Percentiles rank a stretch among this genome's conserved stretches.
These are phyloP conservation scores for Drosophila atroscutellata DNA, from an alignment of 2,888 invertebrate genomes.

Conservation along the genomic window DNA sequence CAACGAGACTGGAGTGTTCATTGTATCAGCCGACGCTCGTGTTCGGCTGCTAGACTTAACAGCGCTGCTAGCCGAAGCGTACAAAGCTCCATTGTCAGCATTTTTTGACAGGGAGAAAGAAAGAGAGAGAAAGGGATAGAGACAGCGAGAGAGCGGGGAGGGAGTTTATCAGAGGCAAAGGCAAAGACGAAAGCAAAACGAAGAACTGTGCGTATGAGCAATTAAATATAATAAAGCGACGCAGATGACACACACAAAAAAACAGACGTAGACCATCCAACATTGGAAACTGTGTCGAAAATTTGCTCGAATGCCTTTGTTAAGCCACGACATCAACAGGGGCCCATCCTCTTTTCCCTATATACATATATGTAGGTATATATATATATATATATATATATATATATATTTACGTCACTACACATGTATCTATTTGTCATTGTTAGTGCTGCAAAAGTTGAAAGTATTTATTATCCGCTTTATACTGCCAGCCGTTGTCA, in stretches of 20 bases:
- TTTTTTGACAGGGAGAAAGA: slow-evolving; percentile 44
- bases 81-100: slow-evolving; percentile 60
- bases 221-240: slow-evolving; percentile 69
- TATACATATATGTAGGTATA: too few relatives aligned
- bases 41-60: slow-evolving; percentile 24
- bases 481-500: slow-evolving; percentile 12
- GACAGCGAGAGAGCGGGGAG: neutral
- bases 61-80: slow-evolving; percentile 31
- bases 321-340: slow-evolving; percentile 4
- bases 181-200: slow-evolving; percentile 31
- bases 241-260: slow-evolving; percentile 50
- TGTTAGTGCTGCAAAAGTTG: slow-evolving; percentile 22
- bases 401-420: neutral
- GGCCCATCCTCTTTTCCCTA: neutral
- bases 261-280: slow-evolving; percentile 22
- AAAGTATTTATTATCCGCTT: slow-evolving; percentile 33
- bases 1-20: slow-evolving; percentile 11
- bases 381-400: neutral
- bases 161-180: slow-evolving; percentile 6
- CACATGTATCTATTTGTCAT: slow-evolving; percentile 1
- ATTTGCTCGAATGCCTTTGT: slow-evolving; percentile 59
- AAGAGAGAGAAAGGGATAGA: neutral
- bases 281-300: slow-evolving; percentile 58
- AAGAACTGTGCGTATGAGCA: slow-evolving; percentile 67
- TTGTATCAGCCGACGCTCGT: neutral